A percentile compares a stretch with the other conserved stretches of the same genome.
These are phyloP conservation scores for Fabriciana adippe DNA, from an alignment of 2,888 invertebrate genomes.

Conservation along the genomic window DNA sequence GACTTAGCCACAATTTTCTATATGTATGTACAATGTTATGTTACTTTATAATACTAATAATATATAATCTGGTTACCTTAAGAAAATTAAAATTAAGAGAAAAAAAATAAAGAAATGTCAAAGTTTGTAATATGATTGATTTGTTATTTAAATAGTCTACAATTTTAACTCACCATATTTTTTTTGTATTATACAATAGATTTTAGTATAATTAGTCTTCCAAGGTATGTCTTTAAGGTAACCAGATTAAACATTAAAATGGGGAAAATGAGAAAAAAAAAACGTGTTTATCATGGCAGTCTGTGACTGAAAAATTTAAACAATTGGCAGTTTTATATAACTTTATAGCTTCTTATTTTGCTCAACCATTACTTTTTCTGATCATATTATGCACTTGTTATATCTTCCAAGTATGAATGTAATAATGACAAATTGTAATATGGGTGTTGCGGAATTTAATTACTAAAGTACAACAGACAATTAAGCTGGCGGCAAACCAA, in stretches of 20 bases:
- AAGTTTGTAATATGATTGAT: background rate
- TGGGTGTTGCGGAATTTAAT: slow-evolving; percentile 27
- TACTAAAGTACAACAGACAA: slow-evolving; percentile 42
- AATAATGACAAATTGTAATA: slow-evolving; percentile 18
- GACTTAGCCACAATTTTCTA: background rate
- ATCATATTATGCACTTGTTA: slow-evolving; percentile 36
- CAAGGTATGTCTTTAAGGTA: background rate
- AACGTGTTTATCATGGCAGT: slow-evolving; percentile 49
- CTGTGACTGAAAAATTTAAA: slow-evolving; percentile 50
- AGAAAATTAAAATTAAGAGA: background rate
- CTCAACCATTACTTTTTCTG: slow-evolving; percentile 31
- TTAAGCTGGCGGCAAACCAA: slow-evolving; percentile 53
- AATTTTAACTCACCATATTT: background rate
- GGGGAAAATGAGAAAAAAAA: slow-evolving; percentile 11
- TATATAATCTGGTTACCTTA: slow-evolving; percentile 12
- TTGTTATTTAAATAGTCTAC: background rate
- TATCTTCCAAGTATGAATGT: slow-evolving; percentile 30
- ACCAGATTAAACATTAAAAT: slow-evolving; percentile 1
- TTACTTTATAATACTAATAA: background rate
- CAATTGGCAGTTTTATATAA: slow-evolving; percentile 28
- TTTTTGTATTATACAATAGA: background rate
- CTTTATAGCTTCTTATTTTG: slow-evolving; percentile 42
- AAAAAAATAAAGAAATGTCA: background rate
- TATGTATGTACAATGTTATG: background rate
- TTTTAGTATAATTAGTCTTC: slow-evolving; percentile 13